Evolutionary conservation across 2,113 vertebrate species (phyloP).

Genomic region (Syngnathus floridae): DNA sequence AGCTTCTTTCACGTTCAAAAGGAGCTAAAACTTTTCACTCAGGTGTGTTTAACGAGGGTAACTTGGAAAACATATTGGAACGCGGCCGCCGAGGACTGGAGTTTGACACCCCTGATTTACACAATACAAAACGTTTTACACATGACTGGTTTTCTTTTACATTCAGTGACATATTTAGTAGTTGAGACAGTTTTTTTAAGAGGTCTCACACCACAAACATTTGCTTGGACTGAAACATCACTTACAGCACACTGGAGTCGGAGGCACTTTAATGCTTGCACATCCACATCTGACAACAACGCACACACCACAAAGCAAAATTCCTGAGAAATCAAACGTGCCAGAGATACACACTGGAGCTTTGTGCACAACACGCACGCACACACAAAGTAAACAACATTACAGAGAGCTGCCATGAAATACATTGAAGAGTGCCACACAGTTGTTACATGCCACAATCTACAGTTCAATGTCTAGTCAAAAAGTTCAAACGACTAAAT

Average conservation of each 20-base stretch:
- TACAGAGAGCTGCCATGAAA: conserved; percentile 22
- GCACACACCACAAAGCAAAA: conserved; percentile 20
- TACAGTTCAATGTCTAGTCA: conserved; percentile 27
- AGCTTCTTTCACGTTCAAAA: no score
- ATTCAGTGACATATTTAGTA: conserved; percentile 15
- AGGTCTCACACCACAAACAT: conserved; percentile 19
- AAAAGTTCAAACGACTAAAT: conserved; percentile 26
- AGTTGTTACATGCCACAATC: conserved; percentile 1
- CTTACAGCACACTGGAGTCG: conserved; percentile 12
- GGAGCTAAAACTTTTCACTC: no score
- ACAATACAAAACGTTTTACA: conserved; percentile 23
- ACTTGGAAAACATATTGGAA: no score
- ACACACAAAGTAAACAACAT: not conserved
- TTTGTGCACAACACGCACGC: conserved; percentile 16
- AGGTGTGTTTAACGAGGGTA: no score
- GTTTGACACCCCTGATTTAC: no score
- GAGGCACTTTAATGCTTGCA: conserved; percentile 49
- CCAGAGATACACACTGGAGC: conserved; percentile 1
- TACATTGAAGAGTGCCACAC: not conserved
- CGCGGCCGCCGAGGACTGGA: no score
- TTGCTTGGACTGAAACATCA: conserved; percentile 22
- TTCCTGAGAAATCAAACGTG: conserved; percentile 60
- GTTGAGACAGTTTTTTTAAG: conserved; percentile 2
- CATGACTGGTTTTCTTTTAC: conserved; percentile 34
- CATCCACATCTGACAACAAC: not conserved